A percentile compares a stretch with the other conserved stretches of the same genome.
Conservation (phyloP, 2,888 invertebrate species). For the Metopia argyrocephala region DNA sequence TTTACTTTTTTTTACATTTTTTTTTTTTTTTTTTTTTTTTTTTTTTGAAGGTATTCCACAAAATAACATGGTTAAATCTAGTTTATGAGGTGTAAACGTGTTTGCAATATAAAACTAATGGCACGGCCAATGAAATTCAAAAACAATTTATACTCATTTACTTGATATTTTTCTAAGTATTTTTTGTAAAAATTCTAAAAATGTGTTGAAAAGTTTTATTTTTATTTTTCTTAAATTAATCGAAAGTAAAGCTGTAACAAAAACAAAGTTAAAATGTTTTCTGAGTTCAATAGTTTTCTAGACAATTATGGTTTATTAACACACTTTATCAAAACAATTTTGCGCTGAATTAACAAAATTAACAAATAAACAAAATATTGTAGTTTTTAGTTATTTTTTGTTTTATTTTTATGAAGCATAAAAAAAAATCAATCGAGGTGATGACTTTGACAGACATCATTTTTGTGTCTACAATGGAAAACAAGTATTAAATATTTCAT, state of each 20-base stretch:
- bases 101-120: conserved; percentile 47
- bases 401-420: too few species aligned
- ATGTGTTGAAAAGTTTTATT: too few species aligned
- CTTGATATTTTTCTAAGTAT: conserved; percentile 9
- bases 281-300: background rate
- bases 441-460: too few species aligned
- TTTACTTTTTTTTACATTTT: conserved; percentile 28
- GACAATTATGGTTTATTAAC: conserved; percentile 39
- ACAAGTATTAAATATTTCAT: too few species aligned
- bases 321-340: conserved; percentile 24
- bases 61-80: conserved; percentile 53
- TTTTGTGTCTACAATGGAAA: too few species aligned
- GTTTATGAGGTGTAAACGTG: conserved; percentile 58
- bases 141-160: conserved; percentile 37
- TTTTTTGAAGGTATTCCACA: conserved; percentile 9
- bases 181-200: conserved; percentile 25
- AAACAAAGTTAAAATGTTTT: background rate
- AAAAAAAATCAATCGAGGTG: too few species aligned
- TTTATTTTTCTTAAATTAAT: too few species aligned
- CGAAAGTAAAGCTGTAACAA: background rate
- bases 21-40: conserved; percentile 5
- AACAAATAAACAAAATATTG: background rate
- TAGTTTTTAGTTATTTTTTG: background rate
- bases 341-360: conserved; percentile 40
- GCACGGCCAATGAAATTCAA: conserved; percentile 13